phyloP scores from a whole-genome alignment of 2,113 vertebrate genomes.

The Elanus axillaris region DNA sequence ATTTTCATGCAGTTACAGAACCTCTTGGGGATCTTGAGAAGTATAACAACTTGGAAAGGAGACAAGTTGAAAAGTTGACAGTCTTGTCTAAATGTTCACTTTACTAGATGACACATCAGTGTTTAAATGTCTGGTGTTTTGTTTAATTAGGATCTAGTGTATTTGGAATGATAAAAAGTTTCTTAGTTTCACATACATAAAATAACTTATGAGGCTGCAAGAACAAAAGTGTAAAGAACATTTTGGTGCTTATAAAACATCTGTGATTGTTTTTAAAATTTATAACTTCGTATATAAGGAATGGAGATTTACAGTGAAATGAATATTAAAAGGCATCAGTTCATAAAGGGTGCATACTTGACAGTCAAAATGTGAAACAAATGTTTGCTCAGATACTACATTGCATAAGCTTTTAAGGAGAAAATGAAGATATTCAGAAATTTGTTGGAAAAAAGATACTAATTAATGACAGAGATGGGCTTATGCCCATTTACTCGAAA shows the following conservation, averaged over 20 bases:
- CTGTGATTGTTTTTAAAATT: neutral
- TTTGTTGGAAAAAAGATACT: neutral
- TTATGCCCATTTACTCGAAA: neutral
- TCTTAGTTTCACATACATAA: neutral
- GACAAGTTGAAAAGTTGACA: neutral
- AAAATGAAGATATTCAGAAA: neutral
- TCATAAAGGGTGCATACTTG: neutral
- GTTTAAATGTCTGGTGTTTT: neutral
- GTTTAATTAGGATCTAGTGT: neutral
- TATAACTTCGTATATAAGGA: neutral
- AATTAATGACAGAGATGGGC: neutral
- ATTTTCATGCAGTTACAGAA: neutral
- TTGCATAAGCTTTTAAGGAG: neutral
- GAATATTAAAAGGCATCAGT: neutral
- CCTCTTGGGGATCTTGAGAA: neutral
- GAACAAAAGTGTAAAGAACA: neutral
- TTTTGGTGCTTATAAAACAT: neutral
- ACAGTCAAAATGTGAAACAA: neutral
- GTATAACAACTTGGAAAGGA: neutral
- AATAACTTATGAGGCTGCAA: neutral
- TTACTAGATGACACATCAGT: neutral
- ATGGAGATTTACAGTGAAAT: neutral
- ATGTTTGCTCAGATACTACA: neutral
- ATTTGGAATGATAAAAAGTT: neutral
- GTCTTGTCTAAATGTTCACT: neutral